Percentiles rank a stretch among this genome's conserved stretches.
phyloP scores from a whole-genome alignment of 1,140 invertebrate species.

The Eciton burchellii region DNA sequence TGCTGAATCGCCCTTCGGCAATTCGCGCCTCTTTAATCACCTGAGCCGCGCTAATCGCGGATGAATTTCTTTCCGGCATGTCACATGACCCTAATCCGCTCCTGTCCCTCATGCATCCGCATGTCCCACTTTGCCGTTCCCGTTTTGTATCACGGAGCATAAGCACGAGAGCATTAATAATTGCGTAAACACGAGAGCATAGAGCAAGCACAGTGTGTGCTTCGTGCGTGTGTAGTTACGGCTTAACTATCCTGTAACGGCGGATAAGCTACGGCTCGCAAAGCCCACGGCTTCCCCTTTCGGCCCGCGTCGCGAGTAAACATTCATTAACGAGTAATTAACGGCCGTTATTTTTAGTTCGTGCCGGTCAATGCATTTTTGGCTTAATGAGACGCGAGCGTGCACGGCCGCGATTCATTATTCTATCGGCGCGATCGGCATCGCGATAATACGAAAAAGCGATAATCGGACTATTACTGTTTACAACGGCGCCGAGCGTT shows the following conservation, averaged over 20 bases:
- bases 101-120: not conserved
- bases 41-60: conserved; percentile 27
- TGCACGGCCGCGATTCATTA: not conserved
- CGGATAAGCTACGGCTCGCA: conserved; percentile 23
- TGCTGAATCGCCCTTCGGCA: not conserved
- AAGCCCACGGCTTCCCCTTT: conserved; percentile 25
- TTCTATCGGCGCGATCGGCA: conserved; percentile 7
- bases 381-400: not conserved
- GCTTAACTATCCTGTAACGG: conserved; percentile 55
- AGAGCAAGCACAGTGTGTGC: conserved; percentile 28
- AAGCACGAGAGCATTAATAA: conserved; percentile 55
- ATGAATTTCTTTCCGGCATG: conserved; percentile 37
- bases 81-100: conserved; percentile 42
- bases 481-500: not conserved
- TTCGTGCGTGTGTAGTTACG: not conserved
- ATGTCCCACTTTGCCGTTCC: conserved; percentile 40
- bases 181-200: conserved; percentile 57
- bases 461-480: conserved; percentile 6
- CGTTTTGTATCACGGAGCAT: conserved; percentile 49
- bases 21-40: conserved; percentile 8
- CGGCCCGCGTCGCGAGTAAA: not conserved
- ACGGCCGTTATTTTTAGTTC: conserved; percentile 38
- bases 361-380: not conserved
- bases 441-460: not conserved
- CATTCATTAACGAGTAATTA: conserved; percentile 51